phyloP scores from a whole-genome alignment of 2,797 vertebrate species.

The Enteromius argenteus region DNA sequence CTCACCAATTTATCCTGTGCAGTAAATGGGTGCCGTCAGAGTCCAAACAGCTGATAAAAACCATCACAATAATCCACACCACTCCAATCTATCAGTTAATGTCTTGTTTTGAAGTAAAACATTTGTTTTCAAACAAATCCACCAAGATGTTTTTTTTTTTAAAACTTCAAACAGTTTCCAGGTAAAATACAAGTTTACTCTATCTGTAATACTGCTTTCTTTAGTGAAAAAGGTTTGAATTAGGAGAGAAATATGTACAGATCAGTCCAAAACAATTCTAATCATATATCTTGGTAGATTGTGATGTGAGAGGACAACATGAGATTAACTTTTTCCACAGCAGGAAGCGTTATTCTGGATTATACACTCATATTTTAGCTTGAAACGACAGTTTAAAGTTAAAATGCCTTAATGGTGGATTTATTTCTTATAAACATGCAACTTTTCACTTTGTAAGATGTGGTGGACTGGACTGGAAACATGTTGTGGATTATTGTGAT shows the following conservation, averaged over 20 bases:
- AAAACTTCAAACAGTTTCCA: too few relatives aligned
- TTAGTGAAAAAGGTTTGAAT: too few relatives aligned
- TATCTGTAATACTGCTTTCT: too few relatives aligned
- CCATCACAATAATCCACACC: background rate
- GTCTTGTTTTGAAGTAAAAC: background rate
- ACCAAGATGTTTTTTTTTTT: background rate
- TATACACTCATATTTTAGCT: background rate
- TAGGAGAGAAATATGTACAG: background rate
- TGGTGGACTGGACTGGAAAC: background rate
- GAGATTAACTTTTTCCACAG: background rate
- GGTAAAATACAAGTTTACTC: too few relatives aligned
- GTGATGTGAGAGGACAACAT: background rate
- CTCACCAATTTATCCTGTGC: background rate
- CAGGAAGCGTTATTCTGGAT: background rate
- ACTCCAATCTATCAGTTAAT: background rate
- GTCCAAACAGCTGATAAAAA: background rate
- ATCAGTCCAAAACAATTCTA: too few relatives aligned
- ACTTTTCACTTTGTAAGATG: background rate
- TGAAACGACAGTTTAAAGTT: background rate
- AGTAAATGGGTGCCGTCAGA: background rate
- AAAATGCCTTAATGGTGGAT: background rate
- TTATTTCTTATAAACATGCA: background rate
- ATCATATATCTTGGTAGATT: too few relatives aligned
- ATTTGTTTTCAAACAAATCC: background rate
- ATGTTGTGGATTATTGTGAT: background rate